phyloP scores from a whole-genome alignment of 1,140 invertebrate species.

The Goniozus legneri region DNA sequence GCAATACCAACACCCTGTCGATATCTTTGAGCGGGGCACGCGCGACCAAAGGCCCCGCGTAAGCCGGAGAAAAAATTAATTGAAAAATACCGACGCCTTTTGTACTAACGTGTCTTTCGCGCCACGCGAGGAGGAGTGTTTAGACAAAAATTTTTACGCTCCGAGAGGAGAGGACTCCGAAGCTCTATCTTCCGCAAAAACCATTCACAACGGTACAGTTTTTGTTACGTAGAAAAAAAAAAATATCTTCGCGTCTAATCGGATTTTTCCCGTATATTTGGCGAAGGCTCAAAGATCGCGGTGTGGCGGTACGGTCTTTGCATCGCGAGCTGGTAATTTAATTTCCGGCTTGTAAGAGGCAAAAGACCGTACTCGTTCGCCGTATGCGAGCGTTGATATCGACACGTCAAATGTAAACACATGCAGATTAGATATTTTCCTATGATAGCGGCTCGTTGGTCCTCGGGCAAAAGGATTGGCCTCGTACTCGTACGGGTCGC shows the following conservation, averaged over 20 bases:
- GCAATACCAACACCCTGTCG: slow-evolving; percentile 39
- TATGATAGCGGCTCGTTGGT: slow-evolving; percentile 28
- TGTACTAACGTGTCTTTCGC: too few relatives aligned
- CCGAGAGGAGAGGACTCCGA: too few relatives aligned
- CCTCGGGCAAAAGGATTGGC: slow-evolving; percentile 30
- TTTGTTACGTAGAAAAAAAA: too few relatives aligned
- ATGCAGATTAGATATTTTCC: slow-evolving; percentile 49
- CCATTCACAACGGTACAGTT: too few relatives aligned
- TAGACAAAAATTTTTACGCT: too few relatives aligned
- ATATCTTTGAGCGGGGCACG: slow-evolving; percentile 42
- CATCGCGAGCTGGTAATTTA: not conserved
- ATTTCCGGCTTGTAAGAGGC: slow-evolving; percentile 12
- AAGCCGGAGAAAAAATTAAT: slow-evolving; percentile 42
- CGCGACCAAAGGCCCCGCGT: slow-evolving; percentile 21
- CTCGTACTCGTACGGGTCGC: too few relatives aligned
- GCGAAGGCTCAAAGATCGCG: not conserved
- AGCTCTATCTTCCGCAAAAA: too few relatives aligned
- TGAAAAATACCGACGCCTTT: slow-evolving; percentile 44
- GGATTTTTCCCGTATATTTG: too few relatives aligned
- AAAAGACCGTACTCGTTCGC: slow-evolving; percentile 12
- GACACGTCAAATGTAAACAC: slow-evolving; percentile 41
- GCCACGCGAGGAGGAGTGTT: too few relatives aligned
- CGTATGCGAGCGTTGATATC: slow-evolving; percentile 19
- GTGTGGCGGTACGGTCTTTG: not conserved
- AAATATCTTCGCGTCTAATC: too few relatives aligned